Evolutionary conservation across 53 echinoderm and acorn worm species (phyloP), one percentile per base, ranked within the genome.

Genomic region (Astropecten irregularis): DNA sequence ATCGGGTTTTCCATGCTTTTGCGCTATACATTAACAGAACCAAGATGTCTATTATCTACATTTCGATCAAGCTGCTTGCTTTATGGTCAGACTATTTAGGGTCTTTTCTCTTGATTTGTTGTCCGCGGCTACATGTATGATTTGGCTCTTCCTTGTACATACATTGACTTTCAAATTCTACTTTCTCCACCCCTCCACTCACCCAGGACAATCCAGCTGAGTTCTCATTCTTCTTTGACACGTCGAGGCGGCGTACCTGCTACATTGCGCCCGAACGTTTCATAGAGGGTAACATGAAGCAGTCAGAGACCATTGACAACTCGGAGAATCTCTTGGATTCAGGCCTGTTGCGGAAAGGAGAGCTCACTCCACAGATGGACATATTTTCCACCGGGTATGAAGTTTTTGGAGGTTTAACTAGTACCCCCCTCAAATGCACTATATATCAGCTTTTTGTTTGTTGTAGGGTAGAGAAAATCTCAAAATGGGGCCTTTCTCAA

Each of bases 171-270:
- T n/a, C n/a, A n/a, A n/a, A n/a, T n/a, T n/a, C n/a, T n/a, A n/a
- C n/a, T n/a, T n/a, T n/a, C n/a, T n/a, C n/a, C n/a, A n/a, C n/a
- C n/a, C n/a, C n/a, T n/a, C n/a, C n/a, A n/a, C n/a, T n/a, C n/a
- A n/a, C n/a, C n/a, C n/a, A 99, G 99, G 93, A 99, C 84, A 99
- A 94, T 53, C 99, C 99, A 6, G 94, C 99, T 3, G 99, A 99
- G 21, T 99, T 94, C 69, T 94, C 94, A 1, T 99, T 99, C 82
- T 99, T 95, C 89, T 99, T 92, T 29, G 94, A 94, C 82, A 95
- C 99, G 7, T 99, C 99, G 26, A 83, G 99, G 2, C 90, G 99
- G 1, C 94, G 99, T 16, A 99, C 99, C 19, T 99, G 99, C 49
- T 99, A 99, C 88, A 94, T 99, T 55, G 99, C 99, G 21, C 93